phyloP scores from a whole-genome alignment of 2,113 vertebrate species.

The Chionodraco myersi region DNA sequence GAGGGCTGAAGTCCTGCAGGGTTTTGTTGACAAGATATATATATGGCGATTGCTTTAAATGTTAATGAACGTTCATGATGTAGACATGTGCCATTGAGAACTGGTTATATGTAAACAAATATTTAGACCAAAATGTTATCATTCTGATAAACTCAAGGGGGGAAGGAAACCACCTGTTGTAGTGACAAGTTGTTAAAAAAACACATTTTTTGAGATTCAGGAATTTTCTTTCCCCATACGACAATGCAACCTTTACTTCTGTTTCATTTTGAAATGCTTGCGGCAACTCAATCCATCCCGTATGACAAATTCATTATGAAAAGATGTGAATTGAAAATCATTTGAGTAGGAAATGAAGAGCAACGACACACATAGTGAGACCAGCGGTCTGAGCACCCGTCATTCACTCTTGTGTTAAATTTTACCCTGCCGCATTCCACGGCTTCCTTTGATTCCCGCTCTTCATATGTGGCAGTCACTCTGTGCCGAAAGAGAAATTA shows the following conservation, averaged over 20 bases:
- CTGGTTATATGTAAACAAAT: neutral
- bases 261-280: neutral
- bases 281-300: neutral
- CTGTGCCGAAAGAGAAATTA: constrained; percentile 68
- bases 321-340: neutral
- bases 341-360: constrained; percentile 28
- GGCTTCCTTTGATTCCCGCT: constrained; percentile 56
- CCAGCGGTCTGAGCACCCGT: neutral
- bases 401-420: constrained; percentile 52
- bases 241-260: neutral
- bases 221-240: no score
- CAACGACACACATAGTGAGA: constrained; percentile 10
- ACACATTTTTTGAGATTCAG: neutral
- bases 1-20: neutral
- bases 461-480: constrained; percentile 54
- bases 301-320: neutral
- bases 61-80: neutral
- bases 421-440: constrained; percentile 62
- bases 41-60: neutral
- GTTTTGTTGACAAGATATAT: neutral
- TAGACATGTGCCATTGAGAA: neutral
- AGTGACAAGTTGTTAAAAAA: neutral
- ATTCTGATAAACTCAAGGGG: neutral
- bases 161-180: neutral
- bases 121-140: neutral